Base-by-base conservation (phyloP, 2,888 invertebrate species). In the Ectobius pallidus region DNA sequence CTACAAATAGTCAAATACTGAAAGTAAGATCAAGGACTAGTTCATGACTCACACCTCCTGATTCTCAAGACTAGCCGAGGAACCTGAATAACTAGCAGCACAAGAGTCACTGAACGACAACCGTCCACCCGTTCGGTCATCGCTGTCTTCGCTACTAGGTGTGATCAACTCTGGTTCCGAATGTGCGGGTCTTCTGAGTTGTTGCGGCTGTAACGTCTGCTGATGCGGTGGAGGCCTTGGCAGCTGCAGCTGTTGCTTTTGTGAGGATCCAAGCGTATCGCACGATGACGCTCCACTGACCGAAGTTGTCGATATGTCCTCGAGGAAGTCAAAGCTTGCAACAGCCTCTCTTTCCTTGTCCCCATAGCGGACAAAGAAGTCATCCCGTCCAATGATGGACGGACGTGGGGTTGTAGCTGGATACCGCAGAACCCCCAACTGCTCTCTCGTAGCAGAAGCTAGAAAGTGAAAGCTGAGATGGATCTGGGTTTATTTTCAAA, bases 271-370 rank as follows among this genome's bases (percentile, higher is more conserved):
- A 30, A 69, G 42, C 16, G 75, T 73, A 39, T 76, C 76, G 32
- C 70, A 72, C 11, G 76, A 75, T 3, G 71, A 69, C 3, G 68
- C 70, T 9, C 77, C 77, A 61, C 78, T 78, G 16, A 78, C 71
- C 80, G 79, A 84, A 80, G 83, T 77, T 20, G 81, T 79, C 79
- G 86, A 84, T 78, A 91, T 83, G 79, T 90, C 90, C 83, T 92
- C 90, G 78, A 93, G 87, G 86, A 93, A 93, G 85, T 92, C 92
- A 85, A 93, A 93, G 79, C 89, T 89, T 76, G 92, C 90, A 78
- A 93, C 91, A 75, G 92, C 92, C 81, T 91, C 92, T 75, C 87
- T 87, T 81, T 93, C 92, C 80, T 90, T 89, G 78, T 91, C 91
- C 63, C 92, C 92, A 85, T 88, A 93, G 78, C 92, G 88, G 75